Evolutionary conservation across 2,113 vertebrate genomes (phyloP).

Genomic region (Gallinago jamesoni): DNA sequence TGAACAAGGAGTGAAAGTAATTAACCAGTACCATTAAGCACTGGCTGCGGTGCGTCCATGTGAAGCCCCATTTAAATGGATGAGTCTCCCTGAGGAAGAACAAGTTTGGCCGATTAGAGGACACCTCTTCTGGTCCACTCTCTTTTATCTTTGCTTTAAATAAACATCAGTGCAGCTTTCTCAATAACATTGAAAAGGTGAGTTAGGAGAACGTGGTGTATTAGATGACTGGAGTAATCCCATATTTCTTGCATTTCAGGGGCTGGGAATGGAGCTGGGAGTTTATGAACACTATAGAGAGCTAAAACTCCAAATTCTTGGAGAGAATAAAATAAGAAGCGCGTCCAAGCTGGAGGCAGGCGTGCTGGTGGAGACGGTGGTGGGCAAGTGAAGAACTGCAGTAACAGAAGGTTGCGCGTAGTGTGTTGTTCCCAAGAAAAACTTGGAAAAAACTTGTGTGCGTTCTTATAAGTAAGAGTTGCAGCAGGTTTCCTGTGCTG

Average conservation of each 20-base stretch:
- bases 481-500: neutral
- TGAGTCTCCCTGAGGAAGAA: neutral
- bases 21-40: neutral
- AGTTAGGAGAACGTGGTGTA: neutral
- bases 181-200: neutral
- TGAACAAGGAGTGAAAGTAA: neutral
- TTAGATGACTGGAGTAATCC: neutral
- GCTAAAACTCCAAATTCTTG: neutral
- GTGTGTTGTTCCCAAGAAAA: neutral
- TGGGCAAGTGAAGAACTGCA: neutral
- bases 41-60: neutral
- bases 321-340: neutral
- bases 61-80: neutral
- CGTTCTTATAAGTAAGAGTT: neutral
- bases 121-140: neutral
- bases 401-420: neutral
- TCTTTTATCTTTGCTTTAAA: neutral
- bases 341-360: fast-evolving
- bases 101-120: neutral
- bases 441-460: neutral
- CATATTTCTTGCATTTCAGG: neutral
- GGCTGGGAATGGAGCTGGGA: neutral
- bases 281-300: neutral
- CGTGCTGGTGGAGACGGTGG: neutral
- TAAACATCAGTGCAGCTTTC: neutral